Conservation (phyloP, 2,113 vertebrate species). For the Pterophyllum scalare region DNA sequence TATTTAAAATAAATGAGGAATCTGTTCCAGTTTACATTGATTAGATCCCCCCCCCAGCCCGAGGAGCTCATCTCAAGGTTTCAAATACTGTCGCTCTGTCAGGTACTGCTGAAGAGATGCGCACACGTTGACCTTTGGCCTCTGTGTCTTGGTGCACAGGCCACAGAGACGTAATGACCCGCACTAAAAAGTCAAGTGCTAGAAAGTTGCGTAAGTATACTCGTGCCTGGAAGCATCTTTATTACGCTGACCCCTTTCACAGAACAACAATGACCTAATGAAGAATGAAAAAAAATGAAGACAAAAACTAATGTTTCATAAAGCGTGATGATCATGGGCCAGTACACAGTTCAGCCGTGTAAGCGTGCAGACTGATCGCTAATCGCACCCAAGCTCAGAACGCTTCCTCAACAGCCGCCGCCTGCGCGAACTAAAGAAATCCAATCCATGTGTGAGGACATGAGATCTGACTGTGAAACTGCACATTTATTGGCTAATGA, state of each 20-base stretch:
- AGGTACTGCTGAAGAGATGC: fast-evolving
- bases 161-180: fast-evolving
- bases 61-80: not conserved
- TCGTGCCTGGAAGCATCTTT: not conserved
- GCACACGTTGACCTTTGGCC: not conserved
- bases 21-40: not conserved
- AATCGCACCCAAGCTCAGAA: too few relatives aligned
- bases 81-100: not conserved
- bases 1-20: not conserved
- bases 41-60: not conserved
- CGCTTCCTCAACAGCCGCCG: not conserved
- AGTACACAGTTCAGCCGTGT: not conserved
- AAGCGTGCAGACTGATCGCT: too few relatives aligned
- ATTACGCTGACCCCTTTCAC: fast-evolving
- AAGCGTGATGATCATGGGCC: not conserved
- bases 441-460: not conserved
- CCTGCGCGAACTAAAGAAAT: not conserved
- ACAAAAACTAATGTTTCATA: not conserved
- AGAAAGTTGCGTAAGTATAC: too few relatives aligned
- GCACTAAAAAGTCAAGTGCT: not conserved
- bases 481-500: too few relatives aligned
- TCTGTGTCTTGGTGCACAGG: not conserved
- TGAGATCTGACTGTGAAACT: too few relatives aligned
- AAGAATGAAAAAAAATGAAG: too few relatives aligned
- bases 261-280: not conserved